Conservation (phyloP, 2,113 vertebrate genomes). For the Podiceps cristatus region DNA sequence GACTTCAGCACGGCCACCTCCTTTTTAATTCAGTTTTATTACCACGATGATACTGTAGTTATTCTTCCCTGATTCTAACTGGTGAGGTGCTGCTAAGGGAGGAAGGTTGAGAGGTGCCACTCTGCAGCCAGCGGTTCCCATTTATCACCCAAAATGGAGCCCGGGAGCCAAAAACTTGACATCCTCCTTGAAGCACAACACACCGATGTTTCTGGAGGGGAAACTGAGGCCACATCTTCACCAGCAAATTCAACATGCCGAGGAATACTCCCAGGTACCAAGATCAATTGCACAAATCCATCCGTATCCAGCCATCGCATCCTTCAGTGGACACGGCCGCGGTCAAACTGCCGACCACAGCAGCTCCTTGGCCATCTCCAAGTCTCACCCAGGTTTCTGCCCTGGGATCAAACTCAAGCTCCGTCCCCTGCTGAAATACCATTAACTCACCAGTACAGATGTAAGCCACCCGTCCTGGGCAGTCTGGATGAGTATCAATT, state of each 20-base stretch:
- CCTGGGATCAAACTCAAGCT: neutral
- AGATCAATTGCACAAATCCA: neutral
- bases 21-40: neutral
- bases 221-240: neutral
- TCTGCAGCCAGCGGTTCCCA: neutral
- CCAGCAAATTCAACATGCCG: fast-evolving
- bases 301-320: fast-evolving
- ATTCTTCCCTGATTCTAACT: neutral
- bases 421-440: neutral
- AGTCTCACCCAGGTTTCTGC: neutral
- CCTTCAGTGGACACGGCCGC: fast-evolving
- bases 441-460: neutral
- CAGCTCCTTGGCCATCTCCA: neutral
- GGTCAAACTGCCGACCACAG: neutral
- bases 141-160: neutral
- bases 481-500: neutral
- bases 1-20: neutral
- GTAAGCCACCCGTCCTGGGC: fast-evolving
- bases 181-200: neutral
- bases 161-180: neutral
- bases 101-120: neutral
- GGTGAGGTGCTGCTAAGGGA: neutral
- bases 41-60: fast-evolving
- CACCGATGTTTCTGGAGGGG: neutral
- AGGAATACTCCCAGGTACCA: neutral